Conservation (phyloP, 2,113 vertebrate species). For the Cervus canadensis region DNA sequence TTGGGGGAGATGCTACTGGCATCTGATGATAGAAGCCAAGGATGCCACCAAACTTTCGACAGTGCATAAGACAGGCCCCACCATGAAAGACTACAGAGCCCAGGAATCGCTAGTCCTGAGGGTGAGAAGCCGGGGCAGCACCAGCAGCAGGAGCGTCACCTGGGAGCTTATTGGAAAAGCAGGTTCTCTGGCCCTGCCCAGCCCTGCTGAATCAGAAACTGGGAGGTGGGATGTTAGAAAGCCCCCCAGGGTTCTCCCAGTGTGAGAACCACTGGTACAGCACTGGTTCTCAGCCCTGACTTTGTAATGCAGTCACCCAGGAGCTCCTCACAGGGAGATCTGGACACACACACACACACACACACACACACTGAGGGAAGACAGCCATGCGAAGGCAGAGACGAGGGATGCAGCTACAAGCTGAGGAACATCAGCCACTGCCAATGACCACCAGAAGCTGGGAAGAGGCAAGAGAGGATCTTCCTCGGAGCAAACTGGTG, state of each 20-base stretch:
- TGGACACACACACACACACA: background rate
- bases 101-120: background rate
- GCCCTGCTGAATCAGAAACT: background rate
- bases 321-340: background rate
- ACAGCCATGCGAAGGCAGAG: background rate
- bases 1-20: accelerated
- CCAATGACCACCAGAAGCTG: background rate
- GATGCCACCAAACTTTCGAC: background rate
- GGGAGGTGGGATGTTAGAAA: accelerated
- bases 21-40: background rate
- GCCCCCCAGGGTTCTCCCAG: background rate
- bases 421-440: no score
- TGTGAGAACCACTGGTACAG: background rate
- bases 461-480: background rate
- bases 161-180: background rate
- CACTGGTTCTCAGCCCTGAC: background rate
- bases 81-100: background rate
- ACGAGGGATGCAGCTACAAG: background rate
- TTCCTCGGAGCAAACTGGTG: no score
- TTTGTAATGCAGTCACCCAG: background rate
- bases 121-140: no score
- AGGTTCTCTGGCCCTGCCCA: background rate
- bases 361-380: background rate
- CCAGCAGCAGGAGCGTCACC: no score
- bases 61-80: background rate